Base-by-base conservation (phyloP, 2,113 vertebrate species). In the Leucosticte australis region DNA sequence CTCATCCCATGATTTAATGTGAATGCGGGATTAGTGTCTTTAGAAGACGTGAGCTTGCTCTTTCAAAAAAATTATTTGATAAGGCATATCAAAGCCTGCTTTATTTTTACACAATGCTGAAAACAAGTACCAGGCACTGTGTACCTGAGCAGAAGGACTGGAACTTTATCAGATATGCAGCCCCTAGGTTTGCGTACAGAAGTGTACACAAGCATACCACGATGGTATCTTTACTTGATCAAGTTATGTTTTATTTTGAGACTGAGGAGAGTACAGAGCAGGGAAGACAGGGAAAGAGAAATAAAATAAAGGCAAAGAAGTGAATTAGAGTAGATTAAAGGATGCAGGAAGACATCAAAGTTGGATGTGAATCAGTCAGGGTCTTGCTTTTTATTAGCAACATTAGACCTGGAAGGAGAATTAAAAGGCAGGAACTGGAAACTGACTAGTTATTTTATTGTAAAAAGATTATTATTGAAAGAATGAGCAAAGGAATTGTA, bases 11-110 rank as follows among this genome's bases (percentile, higher is more conserved):
- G 37, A 31, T 63, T 94, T 64, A 84, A 84, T 70, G 23, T 77
- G 68, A 89, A 87, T 73, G 30, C 59, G 56, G 52, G 60, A 95
- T 92, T 91, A 89, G 23, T 41, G 24, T 31, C 21, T 84, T 70
- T 69, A 85, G 65, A 78, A 56, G 8, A 84, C 17, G 10, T 0
- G 0, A 90, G 16, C 41, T 68, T 92, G 47, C 35, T 62, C 33
- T 94, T 94, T 94, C 30, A 52, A 92, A 89, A 37, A 31, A 81
- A 75, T 87, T 94, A 64, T 78, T 96, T 85, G 31, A 64, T 79
- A 41, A 82, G 11, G 23, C 19, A 47, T 87, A 78, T 89, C 27
- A 78, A 81, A 84, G 19, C 50, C 71, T 71, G 15, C 7, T 91
- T 74, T 65, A 26, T 70, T 89, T 84, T 91, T n/a, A 60, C 57